Conservation (phyloP, 1,140 invertebrate species). For the Drosophila athabasca region DNA sequence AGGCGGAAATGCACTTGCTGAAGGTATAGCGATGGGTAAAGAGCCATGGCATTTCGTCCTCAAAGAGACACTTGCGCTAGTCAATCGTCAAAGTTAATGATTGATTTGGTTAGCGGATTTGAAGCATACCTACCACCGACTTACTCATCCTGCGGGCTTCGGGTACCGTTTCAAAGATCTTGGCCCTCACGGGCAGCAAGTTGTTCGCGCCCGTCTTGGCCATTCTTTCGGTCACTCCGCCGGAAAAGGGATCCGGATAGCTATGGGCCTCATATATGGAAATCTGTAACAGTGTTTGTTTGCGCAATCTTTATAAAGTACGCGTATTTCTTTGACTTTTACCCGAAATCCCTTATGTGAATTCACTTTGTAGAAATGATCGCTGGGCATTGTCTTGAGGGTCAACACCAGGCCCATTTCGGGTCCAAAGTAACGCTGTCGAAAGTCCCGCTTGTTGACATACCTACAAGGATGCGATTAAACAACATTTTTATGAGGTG, state of each 20-base stretch:
- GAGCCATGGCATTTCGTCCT: constrained; percentile 83
- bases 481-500: background rate
- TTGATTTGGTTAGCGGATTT: background rate
- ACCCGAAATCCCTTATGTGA: constrained; percentile 79
- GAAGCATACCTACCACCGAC: constrained; percentile 41
- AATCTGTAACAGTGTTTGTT: constrained; percentile 32
- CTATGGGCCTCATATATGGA: constrained; percentile 50
- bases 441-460: constrained; percentile 33
- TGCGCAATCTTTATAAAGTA: background rate
- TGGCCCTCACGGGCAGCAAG: constrained; percentile 50
- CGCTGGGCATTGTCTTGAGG: constrained; percentile 70
- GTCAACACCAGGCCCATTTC: constrained; percentile 82
- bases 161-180: constrained; percentile 62
- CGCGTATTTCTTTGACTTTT: background rate
- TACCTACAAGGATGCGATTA: constrained; percentile 34
- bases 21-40: constrained; percentile 61
- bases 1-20: constrained; percentile 85
- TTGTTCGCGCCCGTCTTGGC: constrained; percentile 43
- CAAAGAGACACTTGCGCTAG: constrained; percentile 77
- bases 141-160: constrained; percentile 58
- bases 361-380: constrained; percentile 74
- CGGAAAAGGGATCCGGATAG: constrained; percentile 66
- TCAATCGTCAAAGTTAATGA: background rate
- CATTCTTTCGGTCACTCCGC: constrained; percentile 56
- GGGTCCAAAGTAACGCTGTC: constrained; percentile 58